Percentiles rank a stretch among this genome's conserved stretches.
These are phyloP conservation scores for Apteryx owenii DNA, from an alignment of 2,113 vertebrate genomes.

Conservation along the genomic window DNA sequence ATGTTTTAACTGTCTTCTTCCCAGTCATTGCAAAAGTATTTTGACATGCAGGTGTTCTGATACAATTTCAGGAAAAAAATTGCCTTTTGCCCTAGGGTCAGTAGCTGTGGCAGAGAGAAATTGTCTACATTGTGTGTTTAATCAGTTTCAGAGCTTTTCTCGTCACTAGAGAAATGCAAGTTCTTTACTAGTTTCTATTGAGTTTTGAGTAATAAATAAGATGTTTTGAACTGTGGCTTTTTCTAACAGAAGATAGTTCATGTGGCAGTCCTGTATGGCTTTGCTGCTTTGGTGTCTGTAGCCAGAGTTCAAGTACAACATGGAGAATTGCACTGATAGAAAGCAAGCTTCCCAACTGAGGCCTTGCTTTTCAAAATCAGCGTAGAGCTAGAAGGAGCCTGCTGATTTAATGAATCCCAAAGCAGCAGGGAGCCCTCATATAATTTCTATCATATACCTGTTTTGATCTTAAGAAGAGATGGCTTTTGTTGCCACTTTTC, in stretches of 20 bases:
- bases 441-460: accelerated
- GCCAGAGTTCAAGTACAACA: background rate
- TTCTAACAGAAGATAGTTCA: accelerated
- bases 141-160: background rate
- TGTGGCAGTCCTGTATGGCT: background rate
- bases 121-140: background rate
- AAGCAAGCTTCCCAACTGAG: background rate
- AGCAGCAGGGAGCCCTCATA: background rate
- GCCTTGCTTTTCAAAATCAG: background rate
- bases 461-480: background rate
- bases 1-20: background rate
- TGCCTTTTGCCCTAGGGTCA: background rate
- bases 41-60: background rate
- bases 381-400: background rate
- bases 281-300: background rate
- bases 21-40: background rate
- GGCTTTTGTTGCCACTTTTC: background rate
- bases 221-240: background rate
- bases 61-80: background rate
- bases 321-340: background rate
- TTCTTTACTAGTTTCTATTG: background rate
- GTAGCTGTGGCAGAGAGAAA: background rate
- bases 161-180: background rate
- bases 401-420: background rate
- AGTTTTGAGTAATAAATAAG: background rate